Evolutionary conservation across 2,113 vertebrate genomes (phyloP), one percentile per base, ranked within the genome.

Genomic region (Muntiacus muntjak): DNA sequence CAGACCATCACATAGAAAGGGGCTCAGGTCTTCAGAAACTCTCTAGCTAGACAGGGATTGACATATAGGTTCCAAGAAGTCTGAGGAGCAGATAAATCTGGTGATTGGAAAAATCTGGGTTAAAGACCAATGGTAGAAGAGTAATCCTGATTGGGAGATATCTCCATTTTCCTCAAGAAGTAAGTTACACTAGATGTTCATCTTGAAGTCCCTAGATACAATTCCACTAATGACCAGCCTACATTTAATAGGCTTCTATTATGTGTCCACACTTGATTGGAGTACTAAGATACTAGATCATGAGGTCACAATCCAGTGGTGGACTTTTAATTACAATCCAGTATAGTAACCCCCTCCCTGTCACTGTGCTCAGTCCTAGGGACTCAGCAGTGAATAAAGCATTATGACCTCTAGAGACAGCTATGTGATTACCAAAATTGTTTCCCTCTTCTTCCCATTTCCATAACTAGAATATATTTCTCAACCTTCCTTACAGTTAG

Each of bases 251-350:
- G 93, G 19, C 3, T 52, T n/a, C 21, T 33, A 43, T 15, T 79
- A 47, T 71, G 6, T 91, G 26, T 3, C 11, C 16, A 45, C 57
- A 36, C 12, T 93, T 60, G 15, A 89, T 33, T 43, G 81, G 21
- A 9, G 26, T 57, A 57, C 45, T 87, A 84, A 79, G 23, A 85
- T 81, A 62, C 25, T 88, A 93, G 81, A 81, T 13, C 45, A 94
- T 85, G 23, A 96, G 16, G 19, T 87, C 14, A 89, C 36, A 71
- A 52, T 33, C 52, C 47, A 78, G 79, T 60, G 62, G 21, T 87
- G 30, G 43, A 84, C 58, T 94, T 96, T 87, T n/a, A n/a, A 43
- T 60, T 62, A 84, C 50, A 96, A 50, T 90, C 76, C 55, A 91
- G 43, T n/a, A 23, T 64, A 71, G 1, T 36, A 74, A 92, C 89